Evolutionary conservation across 2,797 vertebrate genomes (phyloP).

Genomic region (Euphonia xanthogaster): DNA sequence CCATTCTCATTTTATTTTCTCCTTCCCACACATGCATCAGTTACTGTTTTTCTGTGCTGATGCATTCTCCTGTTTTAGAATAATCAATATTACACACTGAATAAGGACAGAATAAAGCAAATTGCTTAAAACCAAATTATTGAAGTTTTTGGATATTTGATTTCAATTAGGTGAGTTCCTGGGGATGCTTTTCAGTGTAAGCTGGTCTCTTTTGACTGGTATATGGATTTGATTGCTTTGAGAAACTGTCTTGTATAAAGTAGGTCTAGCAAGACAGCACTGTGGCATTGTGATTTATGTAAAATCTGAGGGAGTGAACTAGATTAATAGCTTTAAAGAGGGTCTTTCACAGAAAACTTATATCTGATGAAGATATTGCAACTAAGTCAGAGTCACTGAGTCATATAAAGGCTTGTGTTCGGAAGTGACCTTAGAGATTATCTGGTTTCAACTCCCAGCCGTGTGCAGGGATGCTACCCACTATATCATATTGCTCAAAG

Average conservation of each 20-base stretch:
- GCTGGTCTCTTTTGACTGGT: not conserved
- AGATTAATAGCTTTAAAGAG: not conserved
- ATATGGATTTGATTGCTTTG: not conserved
- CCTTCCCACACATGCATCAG: not conserved
- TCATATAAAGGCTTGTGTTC: not conserved
- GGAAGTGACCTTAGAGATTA: not conserved
- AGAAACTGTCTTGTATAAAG: not conserved
- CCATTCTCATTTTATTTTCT: not conserved
- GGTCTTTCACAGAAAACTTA: not conserved
- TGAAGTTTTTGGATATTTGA: not conserved
- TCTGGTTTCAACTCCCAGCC: not conserved
- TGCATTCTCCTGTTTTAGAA: not conserved
- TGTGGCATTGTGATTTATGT: not conserved
- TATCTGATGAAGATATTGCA: not conserved
- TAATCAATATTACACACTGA: not conserved
- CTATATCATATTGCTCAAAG: not conserved
- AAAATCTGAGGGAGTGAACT: not conserved
- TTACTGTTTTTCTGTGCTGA: not conserved
- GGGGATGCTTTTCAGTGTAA: not conserved
- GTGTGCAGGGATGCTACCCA: too few relatives aligned
- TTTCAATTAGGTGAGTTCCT: not conserved
- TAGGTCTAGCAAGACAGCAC: not conserved
- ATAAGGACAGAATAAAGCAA: not conserved
- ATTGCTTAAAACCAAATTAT: not conserved
- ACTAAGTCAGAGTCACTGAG: not conserved